Base-by-base conservation (phyloP, 2,888 invertebrate genomes). In the Anthophora plumipes region DNA sequence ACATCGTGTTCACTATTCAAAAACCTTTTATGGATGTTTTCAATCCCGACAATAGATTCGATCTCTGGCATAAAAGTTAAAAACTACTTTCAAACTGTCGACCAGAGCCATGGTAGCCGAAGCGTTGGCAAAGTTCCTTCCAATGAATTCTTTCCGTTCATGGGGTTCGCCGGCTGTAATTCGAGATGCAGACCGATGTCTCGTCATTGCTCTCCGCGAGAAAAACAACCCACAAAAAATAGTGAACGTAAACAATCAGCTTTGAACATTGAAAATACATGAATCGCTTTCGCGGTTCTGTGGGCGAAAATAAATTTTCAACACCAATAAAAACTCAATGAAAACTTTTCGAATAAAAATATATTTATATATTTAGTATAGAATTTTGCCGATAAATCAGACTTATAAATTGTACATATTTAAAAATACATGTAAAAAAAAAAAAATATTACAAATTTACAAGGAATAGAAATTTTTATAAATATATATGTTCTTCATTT, bases 1-100 rank as follows among this genome's bases (percentile, higher is more conserved):
- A 22, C 12, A 61, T 14, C 14, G 12, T 12, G 22, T 41, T 41
- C 12, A 14, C 41, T 61, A 41, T 50, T 77, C 57, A 37, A 11
- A 50, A 43, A 55, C 0, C 25, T 31, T 37, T 31, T 14, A 20
- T 39, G 31, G 55, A 6, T 50, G 31, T 43, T 61, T 50, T 50
- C 43, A n/a, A 59, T 78, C 37, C 57, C n/a, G 63, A 57, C 43
- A n/a, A 77, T 57, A 76, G 50, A 57, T 64, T 69, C 77, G 68
- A 76, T 76, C 68, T 31, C 50, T 60, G 25, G 25, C 43, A 17
- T 70, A 54, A 70, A 79, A 70, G 25, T 41, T 52, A 3, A n/a
- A 31, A 70, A 57, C 52, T 50, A 39, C 60, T 70, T 48, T 48
- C 52, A 22, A 48, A 55, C 43, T 22, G 57, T 41, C 39, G 48